Evolutionary conservation across 2,797 vertebrate species (phyloP).

Genomic region (Coccyzus lansbergi): DNA sequence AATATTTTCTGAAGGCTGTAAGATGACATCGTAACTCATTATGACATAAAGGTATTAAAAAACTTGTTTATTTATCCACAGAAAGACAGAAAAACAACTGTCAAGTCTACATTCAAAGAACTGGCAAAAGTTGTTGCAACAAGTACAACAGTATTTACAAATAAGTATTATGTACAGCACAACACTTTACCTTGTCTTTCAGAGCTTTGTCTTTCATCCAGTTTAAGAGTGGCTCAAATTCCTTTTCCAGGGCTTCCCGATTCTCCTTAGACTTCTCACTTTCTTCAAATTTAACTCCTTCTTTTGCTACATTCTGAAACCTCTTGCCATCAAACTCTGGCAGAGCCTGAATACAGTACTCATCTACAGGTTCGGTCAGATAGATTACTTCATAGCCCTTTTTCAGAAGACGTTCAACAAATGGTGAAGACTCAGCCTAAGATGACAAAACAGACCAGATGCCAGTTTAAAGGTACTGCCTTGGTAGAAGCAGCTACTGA

Average conservation of each 20-base stretch:
- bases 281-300: conserved; percentile 96
- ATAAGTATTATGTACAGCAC: fast-evolving
- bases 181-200: conserved; percentile 88
- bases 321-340: conserved; percentile 97
- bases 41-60: neutral
- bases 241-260: conserved; percentile 91
- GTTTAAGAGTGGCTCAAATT: conserved; percentile 93
- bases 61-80: neutral
- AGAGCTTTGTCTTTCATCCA: conserved; percentile 97
- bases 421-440: conserved; percentile 95
- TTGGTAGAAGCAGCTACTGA: neutral
- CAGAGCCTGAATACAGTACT: conserved; percentile 97
- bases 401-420: conserved; percentile 94
- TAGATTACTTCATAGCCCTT: conserved; percentile 99
- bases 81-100: neutral
- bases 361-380: conserved; percentile 96
- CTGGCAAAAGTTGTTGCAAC: neutral
- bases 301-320: conserved; percentile 98
- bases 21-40: neutral
- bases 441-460: neutral
- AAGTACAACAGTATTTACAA: neutral
- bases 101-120: neutral
- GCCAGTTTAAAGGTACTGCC: neutral
- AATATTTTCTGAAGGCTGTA: neutral
- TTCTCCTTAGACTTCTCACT: conserved; percentile 94